Evolutionary conservation across 2,888 invertebrate species (phyloP), one percentile per base, ranked within the genome.

Genomic region (Melinaea marsaeus): DNA sequence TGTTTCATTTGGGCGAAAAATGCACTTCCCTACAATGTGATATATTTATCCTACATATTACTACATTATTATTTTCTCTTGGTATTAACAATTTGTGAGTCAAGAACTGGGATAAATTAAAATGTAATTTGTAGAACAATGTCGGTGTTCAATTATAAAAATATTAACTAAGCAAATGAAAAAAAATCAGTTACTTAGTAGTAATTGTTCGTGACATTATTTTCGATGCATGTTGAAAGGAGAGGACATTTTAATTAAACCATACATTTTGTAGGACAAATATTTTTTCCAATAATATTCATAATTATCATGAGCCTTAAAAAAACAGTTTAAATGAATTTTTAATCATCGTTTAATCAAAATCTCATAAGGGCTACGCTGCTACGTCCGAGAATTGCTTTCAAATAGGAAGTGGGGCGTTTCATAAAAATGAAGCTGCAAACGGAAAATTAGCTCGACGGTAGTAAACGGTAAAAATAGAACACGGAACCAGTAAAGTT

Each of bases 51-150:
- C 3, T 46, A 9, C 46, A 22, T 22, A 22, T 22, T 22, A 22
- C 22, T 22, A 22, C 22, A 22, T 22, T 22, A 22, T 46, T 2
- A 11, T 46, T 9, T 9, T 46, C 46, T 54, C 13, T 11, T n/a
- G 54, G 13, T 54, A 54, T 7, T 54, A 54, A 54, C 54, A 13
- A 54, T 54, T 54, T 54, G 2, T 54, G 54, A 4, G 54, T 47
- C 32, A 13, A 47, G 47, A 47, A 58, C 58, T 34, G 58, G 48
- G 22, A 58, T 58, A 47, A 58, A 46, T 46, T 58, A 47, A 46
- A 2, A 48, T 45, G 58, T 47, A 58, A 58, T 47, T 48, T 58
- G 58, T 47, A 58, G 47, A 47, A 58, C 58, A 58, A 58, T 58
- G 33, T 58, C 13, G 13, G 3, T 46, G 33, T n/a, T 58, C 45